These are phyloP conservation scores for Polydesmus complanatus DNA, from an alignment of 2,888 invertebrate genomes.

Conservation along the genomic window DNA sequence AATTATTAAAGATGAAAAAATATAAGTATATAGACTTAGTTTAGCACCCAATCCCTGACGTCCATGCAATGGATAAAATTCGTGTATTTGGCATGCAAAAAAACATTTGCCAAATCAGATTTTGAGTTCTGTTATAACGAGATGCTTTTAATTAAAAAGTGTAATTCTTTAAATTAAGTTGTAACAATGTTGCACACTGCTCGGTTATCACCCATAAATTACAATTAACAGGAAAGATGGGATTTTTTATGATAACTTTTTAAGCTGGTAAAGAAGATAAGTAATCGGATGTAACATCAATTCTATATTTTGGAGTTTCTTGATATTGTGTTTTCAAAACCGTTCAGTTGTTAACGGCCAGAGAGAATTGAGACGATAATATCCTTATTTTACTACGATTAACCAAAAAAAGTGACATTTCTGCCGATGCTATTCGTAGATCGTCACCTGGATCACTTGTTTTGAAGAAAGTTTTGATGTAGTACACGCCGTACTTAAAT, in stretches of 20 bases:
- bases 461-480: neutral
- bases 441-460: no score
- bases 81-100: neutral
- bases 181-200: neutral
- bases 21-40: neutral
- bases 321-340: neutral
- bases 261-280: neutral
- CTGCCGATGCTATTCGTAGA: neutral
- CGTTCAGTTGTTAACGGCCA: neutral
- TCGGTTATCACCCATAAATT: neutral
- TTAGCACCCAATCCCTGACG: neutral
- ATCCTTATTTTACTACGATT: neutral
- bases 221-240: neutral
- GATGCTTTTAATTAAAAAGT: neutral
- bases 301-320: neutral
- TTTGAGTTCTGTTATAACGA: neutral
- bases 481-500: no score
- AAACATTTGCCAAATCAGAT: neutral
- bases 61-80: neutral
- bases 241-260: neutral
- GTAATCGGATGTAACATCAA: no score
- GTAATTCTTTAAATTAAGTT: neutral
- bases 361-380: neutral
- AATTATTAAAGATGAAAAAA: neutral
- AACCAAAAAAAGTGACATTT: neutral